phyloP scores from a whole-genome alignment of 2,113 vertebrate species.

The western clawed frog (Xenopus tropicalis) region DNA sequence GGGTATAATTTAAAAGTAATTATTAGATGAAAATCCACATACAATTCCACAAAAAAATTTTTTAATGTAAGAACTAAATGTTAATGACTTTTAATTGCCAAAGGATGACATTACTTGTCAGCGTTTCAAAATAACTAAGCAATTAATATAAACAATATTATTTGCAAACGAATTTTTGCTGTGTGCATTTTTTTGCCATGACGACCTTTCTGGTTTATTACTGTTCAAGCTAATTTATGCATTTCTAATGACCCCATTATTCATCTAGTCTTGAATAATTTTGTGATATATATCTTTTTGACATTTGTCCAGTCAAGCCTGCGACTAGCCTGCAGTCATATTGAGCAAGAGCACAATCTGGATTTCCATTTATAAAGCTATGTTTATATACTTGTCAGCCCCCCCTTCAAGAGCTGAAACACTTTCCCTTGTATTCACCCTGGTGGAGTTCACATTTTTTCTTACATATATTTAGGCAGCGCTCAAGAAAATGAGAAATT shows the following conservation, averaged over 20 bases:
- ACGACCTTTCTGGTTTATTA: constrained; percentile 65
- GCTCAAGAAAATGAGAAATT: constrained; percentile 21
- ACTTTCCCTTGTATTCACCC: constrained; percentile 32
- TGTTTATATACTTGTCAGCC: constrained; percentile 56
- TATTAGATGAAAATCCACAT: constrained; percentile 12
- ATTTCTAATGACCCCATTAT: constrained; percentile 74
- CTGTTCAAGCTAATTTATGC: constrained; percentile 63
- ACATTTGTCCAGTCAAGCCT: constrained; percentile 55
- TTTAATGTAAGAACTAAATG: constrained; percentile 3
- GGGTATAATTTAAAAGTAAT: background rate
- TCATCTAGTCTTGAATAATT: constrained; percentile 69
- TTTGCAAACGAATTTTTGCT: constrained; percentile 75
- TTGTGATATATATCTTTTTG: constrained; percentile 62
- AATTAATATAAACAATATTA: constrained; percentile 69
- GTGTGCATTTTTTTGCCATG: constrained; percentile 75
- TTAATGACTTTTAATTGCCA: constrained; percentile 24
- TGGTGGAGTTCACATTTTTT: constrained; percentile 4
- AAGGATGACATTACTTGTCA: constrained; percentile 51
- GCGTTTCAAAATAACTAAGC: constrained; percentile 65
- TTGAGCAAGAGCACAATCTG: constrained; percentile 52
- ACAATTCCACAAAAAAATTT: constrained; percentile 11
- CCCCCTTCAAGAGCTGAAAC: constrained; percentile 54
- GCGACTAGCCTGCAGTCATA: constrained; percentile 55
- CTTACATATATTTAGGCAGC: constrained; percentile 9
- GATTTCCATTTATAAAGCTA: constrained; percentile 50